Base-by-base conservation (phyloP, 1,140 invertebrate genomes). In the Calephelis virginiensis region DNA sequence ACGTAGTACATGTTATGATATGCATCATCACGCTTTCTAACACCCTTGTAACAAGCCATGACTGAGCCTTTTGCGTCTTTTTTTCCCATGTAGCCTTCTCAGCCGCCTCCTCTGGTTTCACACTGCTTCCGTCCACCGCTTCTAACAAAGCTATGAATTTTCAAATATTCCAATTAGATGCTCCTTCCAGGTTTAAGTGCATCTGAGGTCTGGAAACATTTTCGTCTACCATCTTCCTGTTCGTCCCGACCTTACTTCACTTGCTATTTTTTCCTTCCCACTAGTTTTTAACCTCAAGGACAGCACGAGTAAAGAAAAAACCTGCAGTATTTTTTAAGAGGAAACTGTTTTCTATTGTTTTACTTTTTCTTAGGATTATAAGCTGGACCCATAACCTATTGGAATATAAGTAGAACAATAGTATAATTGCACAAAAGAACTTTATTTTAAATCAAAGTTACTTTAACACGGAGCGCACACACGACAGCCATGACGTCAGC, bases 301-400 rank as follows among this genome's bases (percentile, higher is more conserved):
- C 38, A 5, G 12, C 43, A 61, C 60, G 43, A 13, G 59, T 2
- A 28, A 28, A 28, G 28, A 28, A 14, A 37, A 12, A 45, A 9
- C 13, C 13, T 12, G 8, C n/a, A n/a, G 49, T 17, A 50, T 40
- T 43, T 46, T 59, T 59, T 28, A 14, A 46, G 60, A 61, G 13
- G 43, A 46, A 38, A 37, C 61, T 17, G 28, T 48, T 61, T 56
- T 67, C 59, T 13, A 56, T 50, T 53, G 12, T 67, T 48, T 63
- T 53, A 63, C 17, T 60, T 62, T 4, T 8, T 14, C 53, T 45
- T 17, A 63, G 50, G 63, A 48, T 63, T 69, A 66, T 67, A 61
- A 63, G 66, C 47, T 73, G 68, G 68, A 65, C 65, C 66, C 71
- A 69, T 69, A 72, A 72, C 71, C 70, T 65, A 13, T 49, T 43